These are phyloP conservation scores for Petaurus breviceps DNA, from an alignment of 2,113 vertebrate species.

Conservation along the genomic window DNA sequence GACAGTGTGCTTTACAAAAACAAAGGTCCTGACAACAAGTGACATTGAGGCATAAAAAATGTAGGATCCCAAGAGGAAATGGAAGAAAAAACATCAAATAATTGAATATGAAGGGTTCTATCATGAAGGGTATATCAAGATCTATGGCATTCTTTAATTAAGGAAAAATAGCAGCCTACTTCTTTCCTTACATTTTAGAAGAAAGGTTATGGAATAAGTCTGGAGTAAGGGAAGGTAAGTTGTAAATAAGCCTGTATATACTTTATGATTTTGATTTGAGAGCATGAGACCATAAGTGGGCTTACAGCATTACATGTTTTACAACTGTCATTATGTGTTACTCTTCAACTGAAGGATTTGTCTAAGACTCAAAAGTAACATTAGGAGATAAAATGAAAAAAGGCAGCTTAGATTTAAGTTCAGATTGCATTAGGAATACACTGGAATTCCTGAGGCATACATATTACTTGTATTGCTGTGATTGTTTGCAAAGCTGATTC, in stretches of 20 bases:
- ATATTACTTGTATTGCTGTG: not conserved
- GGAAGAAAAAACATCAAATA: not conserved
- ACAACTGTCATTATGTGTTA: slow-evolving; percentile 75
- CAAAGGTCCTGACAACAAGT: not conserved
- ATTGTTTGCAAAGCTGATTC: not conserved
- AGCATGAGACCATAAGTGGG: slow-evolving; percentile 26
- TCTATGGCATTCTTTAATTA: not conserved
- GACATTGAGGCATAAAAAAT: not conserved
- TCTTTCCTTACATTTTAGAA: not conserved
- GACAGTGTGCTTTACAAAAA: not conserved
- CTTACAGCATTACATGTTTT: slow-evolving; percentile 74
- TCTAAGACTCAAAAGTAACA: slow-evolving; percentile 74
- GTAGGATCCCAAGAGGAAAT: not conserved
- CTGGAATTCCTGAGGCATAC: not conserved
- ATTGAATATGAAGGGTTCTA: not conserved
- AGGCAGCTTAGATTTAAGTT: not conserved
- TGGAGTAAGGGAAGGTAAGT: not conserved
- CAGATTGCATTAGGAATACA: not conserved
- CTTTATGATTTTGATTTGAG: not conserved
- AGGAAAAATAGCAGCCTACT: not conserved
- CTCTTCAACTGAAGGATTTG: slow-evolving; percentile 77
- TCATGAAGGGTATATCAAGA: not conserved
- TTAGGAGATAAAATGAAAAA: slow-evolving; percentile 43
- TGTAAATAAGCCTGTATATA: not conserved
- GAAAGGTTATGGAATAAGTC: not conserved